These are phyloP conservation scores for Boulengeromyrus knoepffleri DNA, from an alignment of 2,113 vertebrate genomes.

Conservation along the genomic window DNA sequence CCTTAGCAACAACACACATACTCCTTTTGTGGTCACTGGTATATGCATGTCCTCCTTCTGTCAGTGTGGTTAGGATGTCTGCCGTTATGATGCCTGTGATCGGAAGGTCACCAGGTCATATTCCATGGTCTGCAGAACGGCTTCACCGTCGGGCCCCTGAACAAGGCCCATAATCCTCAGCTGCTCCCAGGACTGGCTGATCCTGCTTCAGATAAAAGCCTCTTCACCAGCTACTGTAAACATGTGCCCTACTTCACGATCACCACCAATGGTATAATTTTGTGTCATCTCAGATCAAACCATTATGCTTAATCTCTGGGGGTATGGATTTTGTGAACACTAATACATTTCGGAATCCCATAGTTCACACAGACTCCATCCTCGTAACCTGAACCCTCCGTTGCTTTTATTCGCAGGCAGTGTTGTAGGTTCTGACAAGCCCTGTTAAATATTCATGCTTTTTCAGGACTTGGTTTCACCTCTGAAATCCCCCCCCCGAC, in stretches of 20 bases:
- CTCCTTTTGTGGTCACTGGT: background rate
- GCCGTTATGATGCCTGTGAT: background rate
- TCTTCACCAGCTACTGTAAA: background rate
- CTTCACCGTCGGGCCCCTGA: background rate
- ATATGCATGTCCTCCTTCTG: background rate
- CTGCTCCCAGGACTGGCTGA: background rate
- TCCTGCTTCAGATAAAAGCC: background rate
- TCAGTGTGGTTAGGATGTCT: background rate
- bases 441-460: slow-evolving; percentile 8
- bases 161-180: background rate
- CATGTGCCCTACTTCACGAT: background rate
- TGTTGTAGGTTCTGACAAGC: background rate
- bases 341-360: background rate
- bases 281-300: background rate
- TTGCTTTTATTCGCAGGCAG: background rate
- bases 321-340: background rate
- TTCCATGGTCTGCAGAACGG: background rate
- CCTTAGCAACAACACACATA: background rate
- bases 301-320: background rate
- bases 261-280: background rate
- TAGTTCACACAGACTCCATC: background rate
- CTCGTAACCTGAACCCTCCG: background rate
- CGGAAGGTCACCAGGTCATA: background rate
- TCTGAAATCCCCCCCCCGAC: background rate
- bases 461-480: background rate